Conservation (phyloP, 2,113 vertebrate genomes). For the Caracal caracal region DNA sequence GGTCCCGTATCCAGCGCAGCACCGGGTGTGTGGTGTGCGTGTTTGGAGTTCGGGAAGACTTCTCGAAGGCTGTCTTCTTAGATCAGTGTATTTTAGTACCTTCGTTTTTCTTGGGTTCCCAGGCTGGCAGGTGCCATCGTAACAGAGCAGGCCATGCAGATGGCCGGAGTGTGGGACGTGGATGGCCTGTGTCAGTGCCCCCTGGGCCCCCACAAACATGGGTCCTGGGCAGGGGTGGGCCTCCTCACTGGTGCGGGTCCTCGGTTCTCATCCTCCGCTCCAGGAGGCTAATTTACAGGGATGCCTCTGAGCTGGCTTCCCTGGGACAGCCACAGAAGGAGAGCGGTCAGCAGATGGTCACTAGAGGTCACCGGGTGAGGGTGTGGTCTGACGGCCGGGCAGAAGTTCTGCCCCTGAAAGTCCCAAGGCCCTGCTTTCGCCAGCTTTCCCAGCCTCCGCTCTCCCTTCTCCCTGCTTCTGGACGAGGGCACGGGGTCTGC, state of each 20-base stretch:
- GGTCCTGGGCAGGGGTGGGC: background rate
- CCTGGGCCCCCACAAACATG: too few species aligned
- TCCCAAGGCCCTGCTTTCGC: too few species aligned
- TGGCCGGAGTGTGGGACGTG: rapidly evolving
- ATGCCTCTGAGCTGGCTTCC: rapidly evolving
- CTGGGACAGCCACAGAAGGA: background rate
- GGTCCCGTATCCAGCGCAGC: rapidly evolving
- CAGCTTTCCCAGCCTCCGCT: background rate
- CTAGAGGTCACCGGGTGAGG: background rate
- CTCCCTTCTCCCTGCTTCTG: rapidly evolving
- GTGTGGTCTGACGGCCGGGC: background rate
- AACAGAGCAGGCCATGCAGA: rapidly evolving
- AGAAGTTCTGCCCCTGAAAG: rapidly evolving
- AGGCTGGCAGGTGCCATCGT: background rate
- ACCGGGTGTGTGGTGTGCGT: rapidly evolving
- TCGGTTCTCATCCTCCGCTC: background rate
- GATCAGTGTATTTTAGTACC: rapidly evolving
- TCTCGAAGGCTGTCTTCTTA: background rate
- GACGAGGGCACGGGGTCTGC: background rate
- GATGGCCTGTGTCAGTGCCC: rapidly evolving
- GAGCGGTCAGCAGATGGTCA: background rate
- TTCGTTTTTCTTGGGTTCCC: background rate
- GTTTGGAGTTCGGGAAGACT: background rate
- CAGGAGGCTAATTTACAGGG: background rate
- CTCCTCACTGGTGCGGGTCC: background rate